phyloP scores from a whole-genome alignment of 2,113 vertebrate species.

The Tachysurus vachellii region DNA sequence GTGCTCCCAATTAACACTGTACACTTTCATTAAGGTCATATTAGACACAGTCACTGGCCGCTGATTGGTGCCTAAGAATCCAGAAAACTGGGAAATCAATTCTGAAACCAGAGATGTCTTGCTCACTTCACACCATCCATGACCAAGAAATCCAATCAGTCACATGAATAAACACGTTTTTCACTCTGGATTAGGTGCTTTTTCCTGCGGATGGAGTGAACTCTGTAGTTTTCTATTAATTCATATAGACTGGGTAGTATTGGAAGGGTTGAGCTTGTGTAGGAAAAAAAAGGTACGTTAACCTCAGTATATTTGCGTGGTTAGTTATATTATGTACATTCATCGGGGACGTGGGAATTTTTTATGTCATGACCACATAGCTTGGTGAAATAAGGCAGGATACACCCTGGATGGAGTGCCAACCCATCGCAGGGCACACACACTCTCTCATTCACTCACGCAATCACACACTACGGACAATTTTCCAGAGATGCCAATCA shows the following conservation, averaged over 20 bases:
- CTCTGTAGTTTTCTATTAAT: conserved; percentile 9
- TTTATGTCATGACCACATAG: not conserved
- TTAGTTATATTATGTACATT: not conserved
- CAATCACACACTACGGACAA: no score
- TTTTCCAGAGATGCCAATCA: no score
- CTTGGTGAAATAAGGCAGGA: no score
- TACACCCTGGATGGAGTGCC: no score
- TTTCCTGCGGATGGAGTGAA: conserved; percentile 12
- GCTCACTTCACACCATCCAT: conserved; percentile 25
- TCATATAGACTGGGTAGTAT: not conserved
- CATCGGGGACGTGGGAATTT: not conserved
- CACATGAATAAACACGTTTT: conserved; percentile 29
- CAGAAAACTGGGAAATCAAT: conserved; percentile 54
- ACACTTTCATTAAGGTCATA: conserved; percentile 56
- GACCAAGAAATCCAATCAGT: conserved; percentile 31
- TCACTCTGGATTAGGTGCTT: conserved; percentile 13
- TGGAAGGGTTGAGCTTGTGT: not conserved
- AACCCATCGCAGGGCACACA: no score
- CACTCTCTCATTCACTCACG: no score
- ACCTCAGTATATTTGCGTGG: not conserved
- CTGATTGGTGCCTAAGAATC: conserved; percentile 52
- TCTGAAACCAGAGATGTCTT: conserved; percentile 24
- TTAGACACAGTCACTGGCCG: conserved; percentile 50
- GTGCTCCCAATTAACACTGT: conserved; percentile 56
- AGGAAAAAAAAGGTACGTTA: not conserved